Evolutionary conservation across 2,888 invertebrate genomes (phyloP).

Genomic region (Agrochola lychnidis): DNA sequence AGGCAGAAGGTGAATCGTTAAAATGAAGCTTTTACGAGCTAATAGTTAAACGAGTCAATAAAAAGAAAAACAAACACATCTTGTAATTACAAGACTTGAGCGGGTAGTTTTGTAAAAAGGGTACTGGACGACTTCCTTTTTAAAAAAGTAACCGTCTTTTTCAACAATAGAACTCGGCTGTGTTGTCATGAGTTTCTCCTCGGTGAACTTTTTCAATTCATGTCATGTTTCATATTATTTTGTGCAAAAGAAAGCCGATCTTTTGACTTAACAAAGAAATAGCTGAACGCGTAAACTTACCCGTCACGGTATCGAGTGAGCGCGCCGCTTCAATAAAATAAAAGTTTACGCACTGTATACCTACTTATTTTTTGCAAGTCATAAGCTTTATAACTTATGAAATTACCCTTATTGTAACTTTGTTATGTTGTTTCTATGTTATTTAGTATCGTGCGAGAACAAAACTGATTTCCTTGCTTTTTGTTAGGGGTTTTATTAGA

Average conservation of each 20-base stretch:
- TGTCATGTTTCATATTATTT: slow-evolving; percentile 83
- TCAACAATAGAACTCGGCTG: slow-evolving; percentile 73
- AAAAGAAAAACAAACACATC: slow-evolving; percentile 24
- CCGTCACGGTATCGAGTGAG: slow-evolving; percentile 72
- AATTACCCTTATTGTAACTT: slow-evolving; percentile 63
- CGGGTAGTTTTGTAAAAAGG: slow-evolving; percentile 55
- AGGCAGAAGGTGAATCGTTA: background rate
- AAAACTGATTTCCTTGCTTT: slow-evolving; percentile 45
- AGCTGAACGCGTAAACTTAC: slow-evolving; percentile 76
- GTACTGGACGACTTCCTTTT: slow-evolving; percentile 40
- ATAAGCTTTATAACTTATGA: slow-evolving; percentile 67
- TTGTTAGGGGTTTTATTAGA: slow-evolving; percentile 32
- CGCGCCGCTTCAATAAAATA: slow-evolving; percentile 75
- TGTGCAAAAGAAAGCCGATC: slow-evolving; percentile 79
- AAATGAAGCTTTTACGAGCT: background rate
- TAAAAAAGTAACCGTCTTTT: slow-evolving; percentile 67
- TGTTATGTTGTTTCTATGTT: slow-evolving; percentile 49
- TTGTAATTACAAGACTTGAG: slow-evolving; percentile 45
- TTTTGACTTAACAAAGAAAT: slow-evolving; percentile 80
- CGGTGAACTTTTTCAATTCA: slow-evolving; percentile 84
- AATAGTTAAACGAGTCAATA: slow-evolving; percentile 13
- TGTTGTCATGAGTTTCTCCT: slow-evolving; percentile 73
- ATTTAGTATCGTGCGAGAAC: slow-evolving; percentile 33
- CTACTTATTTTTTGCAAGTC: slow-evolving; percentile 69
- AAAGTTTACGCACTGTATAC: slow-evolving; percentile 72